Evolutionary conservation across 2,888 invertebrate species (phyloP), one percentile per base, ranked within the genome.

Genomic region (Diaphora mendica): DNA sequence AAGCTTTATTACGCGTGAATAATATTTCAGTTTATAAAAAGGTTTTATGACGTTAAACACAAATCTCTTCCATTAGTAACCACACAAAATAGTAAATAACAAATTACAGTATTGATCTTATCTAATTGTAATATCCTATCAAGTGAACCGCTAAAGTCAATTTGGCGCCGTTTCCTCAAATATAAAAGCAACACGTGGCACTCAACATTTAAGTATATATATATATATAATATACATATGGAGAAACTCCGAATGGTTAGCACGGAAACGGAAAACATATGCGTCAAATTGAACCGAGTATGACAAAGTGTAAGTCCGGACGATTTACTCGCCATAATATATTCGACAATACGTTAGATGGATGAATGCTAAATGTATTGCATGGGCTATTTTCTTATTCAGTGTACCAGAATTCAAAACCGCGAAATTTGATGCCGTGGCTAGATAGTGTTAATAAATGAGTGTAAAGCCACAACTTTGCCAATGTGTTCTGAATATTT

Each of bases 401-500:
- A n/a, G 42, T 71, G 55, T 75, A 72, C 73, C 66, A 75, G 64
- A 65, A 69, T 64, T 73, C 51, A 42, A 55, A 66, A 83, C 77
- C 83, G 51, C 79, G 68, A 44, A 11, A 70, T 76, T 74, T n/a
- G 69, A 74, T 77, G 68, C 68, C 30, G 67, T 30, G 64, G 62
- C 23, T 33, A 30, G 26, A 26, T 26, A 62, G 39, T 68, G 42
- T 51, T 64, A 73, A 78, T 82, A 73, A 79, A 72, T 77, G n/a
- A 81, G 73, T 74, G 42, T 70, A 79, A 79, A 78, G 74, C 82
- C 78, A 80, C 81, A 83, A 79, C 79, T 82, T 75, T 76, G 64
- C 79, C 90, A 89, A 89, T 88, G 87, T 84, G 80, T 77, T 84
- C 83, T 91, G 89, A 91, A 90, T 91, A 90, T 90, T 88, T 89